phyloP scores from a whole-genome alignment of 2,113 vertebrate species.

The Okapia johnstoni region DNA sequence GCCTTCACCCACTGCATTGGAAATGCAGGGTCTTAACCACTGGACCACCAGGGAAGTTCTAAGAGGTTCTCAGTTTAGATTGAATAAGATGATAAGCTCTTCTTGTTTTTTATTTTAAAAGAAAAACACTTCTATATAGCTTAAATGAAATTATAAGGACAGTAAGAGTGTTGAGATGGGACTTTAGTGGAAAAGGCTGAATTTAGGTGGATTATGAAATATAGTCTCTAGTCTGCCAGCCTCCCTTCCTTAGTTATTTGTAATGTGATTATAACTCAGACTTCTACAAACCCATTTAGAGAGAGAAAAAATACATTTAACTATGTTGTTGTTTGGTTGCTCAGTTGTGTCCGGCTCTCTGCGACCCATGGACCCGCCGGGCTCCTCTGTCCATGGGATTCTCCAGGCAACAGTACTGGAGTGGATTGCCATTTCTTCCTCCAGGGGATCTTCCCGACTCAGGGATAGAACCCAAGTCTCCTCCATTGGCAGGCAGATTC shows the following conservation, averaged over 20 bases:
- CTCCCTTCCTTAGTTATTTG: background rate
- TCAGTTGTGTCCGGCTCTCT: background rate
- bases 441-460: background rate
- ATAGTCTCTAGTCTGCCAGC: background rate
- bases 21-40: background rate
- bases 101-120: background rate
- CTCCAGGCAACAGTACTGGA: background rate
- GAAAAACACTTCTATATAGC: background rate
- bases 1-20: background rate
- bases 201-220: background rate
- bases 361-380: background rate
- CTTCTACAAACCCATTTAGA: constrained; percentile 34
- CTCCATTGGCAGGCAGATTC: background rate
- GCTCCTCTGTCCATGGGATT: background rate
- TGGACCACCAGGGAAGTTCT: background rate
- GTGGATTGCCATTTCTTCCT: background rate
- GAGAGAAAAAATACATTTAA: constrained; percentile 46
- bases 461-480: background rate
- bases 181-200: background rate
- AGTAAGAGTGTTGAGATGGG: background rate
- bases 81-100: background rate
- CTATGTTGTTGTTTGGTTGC: background rate
- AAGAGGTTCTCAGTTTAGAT: background rate
- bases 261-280: background rate
- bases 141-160: background rate